These are phyloP conservation scores for Lycia hirtaria DNA, from an alignment of 2,888 invertebrate genomes.

Conservation along the genomic window DNA sequence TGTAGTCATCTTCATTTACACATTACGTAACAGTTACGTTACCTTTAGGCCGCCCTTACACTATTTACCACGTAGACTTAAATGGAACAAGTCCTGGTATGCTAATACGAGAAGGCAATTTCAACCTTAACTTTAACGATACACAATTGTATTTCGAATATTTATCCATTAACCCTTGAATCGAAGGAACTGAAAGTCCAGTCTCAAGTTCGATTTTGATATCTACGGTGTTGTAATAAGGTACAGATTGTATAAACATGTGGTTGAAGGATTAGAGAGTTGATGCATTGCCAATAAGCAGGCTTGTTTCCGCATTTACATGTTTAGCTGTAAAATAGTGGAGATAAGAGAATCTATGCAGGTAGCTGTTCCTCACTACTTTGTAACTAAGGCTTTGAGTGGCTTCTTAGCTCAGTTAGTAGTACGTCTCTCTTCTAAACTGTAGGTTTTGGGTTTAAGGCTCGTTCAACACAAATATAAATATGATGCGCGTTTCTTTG, in stretches of 20 bases:
- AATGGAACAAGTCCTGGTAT: slow-evolving; percentile 16
- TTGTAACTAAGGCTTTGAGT: no score
- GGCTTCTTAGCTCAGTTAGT: no score
- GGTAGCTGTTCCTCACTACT: no score
- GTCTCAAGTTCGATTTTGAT: not conserved
- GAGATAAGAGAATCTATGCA: not conserved
- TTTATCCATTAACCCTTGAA: slow-evolving; percentile 4
- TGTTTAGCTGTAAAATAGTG: slow-evolving; percentile 5
- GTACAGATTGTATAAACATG: slow-evolving; percentile 3
- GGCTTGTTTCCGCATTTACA: slow-evolving; percentile 27
- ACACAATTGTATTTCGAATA: not conserved
- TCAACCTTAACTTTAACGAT: not conserved
- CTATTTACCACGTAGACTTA: not conserved
- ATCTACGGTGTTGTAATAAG: slow-evolving; percentile 5
- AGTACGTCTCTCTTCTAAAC: no score
- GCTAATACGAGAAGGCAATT: not conserved
- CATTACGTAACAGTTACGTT: slow-evolving; percentile 31
- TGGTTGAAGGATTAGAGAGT: slow-evolving; percentile 28
- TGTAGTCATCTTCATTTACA: slow-evolving; percentile 4
- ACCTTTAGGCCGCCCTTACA: slow-evolving; percentile 22
- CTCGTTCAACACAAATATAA: no score
- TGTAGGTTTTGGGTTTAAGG: no score
- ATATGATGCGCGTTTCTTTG: no score
- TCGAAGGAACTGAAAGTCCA: slow-evolving; percentile 5
- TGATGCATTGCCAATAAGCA: slow-evolving; percentile 27